A percentile compares a stretch with the other conserved stretches of the same genome.
Conservation (phyloP, 2,888 invertebrate species). For the Limenitis camilla region DNA sequence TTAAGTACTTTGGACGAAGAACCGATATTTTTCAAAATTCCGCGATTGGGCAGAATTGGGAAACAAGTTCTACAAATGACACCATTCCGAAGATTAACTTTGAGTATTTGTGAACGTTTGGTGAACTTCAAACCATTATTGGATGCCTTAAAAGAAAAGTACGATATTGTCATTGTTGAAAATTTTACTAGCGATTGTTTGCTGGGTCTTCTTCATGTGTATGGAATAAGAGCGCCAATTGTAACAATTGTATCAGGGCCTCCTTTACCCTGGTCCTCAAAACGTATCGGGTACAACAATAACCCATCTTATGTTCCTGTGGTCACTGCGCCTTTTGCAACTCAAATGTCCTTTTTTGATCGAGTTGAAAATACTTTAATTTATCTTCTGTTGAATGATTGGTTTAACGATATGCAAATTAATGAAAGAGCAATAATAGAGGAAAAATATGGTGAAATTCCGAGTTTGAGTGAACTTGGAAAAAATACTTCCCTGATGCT, state of each 20-base stretch:
- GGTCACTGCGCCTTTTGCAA: conserved; percentile 61
- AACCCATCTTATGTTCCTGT: conserved; percentile 69
- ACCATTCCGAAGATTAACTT: conserved; percentile 46
- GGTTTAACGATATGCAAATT: conserved; percentile 48
- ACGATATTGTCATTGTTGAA: conserved; percentile 77
- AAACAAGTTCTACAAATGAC: conserved; percentile 41
- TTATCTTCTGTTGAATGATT: conserved; percentile 42
- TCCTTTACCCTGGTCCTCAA: conserved; percentile 73
- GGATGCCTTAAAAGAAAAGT: conserved; percentile 58
- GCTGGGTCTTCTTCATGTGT: conserved; percentile 73
- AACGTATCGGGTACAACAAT: conserved; percentile 20
- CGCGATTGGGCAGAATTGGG: conserved; percentile 41
- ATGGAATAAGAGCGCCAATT: conserved; percentile 69
- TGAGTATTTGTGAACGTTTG: conserved; percentile 51
- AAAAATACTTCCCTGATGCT: conserved; percentile 26
- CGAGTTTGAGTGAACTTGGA: conserved; percentile 47
- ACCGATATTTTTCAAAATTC: conserved; percentile 31
- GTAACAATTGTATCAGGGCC: conserved; percentile 73
- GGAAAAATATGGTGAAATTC: conserved; percentile 50
- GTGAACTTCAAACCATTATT: conserved; percentile 51
- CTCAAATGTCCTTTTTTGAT: conserved; percentile 67
- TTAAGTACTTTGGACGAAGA: conserved; percentile 40
- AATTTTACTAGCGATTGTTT: conserved; percentile 79
- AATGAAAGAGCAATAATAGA: conserved; percentile 56
- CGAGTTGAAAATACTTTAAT: conserved; percentile 56